Evolutionary conservation across 1,140 invertebrate species (phyloP).

Genomic region (Manduca sexta): DNA sequence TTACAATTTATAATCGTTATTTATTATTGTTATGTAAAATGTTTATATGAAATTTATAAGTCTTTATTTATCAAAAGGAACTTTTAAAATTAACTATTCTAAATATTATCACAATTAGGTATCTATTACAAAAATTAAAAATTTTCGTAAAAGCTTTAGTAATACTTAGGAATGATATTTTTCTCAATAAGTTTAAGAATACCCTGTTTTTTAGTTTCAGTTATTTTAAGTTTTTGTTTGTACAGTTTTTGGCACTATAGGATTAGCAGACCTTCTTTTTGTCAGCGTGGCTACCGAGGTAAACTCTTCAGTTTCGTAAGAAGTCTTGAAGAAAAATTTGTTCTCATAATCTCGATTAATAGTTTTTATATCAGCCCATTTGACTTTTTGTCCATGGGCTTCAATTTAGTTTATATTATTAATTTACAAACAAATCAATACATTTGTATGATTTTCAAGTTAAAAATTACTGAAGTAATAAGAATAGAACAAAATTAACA

Average conservation of each 20-base stretch:
- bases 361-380: constrained; percentile 23
- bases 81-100: no score
- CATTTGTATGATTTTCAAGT: no score
- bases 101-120: no score
- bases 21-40: no score
- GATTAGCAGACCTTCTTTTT: constrained; percentile 6
- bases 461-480: no score
- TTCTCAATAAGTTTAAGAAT: constrained; percentile 26
- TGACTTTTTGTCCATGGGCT: no score
- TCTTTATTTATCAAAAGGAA: no score
- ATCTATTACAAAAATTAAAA: background rate
- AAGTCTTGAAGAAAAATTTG: constrained; percentile 22
- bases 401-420: no score
- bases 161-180: constrained; percentile 25
- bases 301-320: constrained; percentile 16
- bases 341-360: constrained; percentile 13
- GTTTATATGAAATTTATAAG: no score
- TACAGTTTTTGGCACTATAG: constrained; percentile 16
- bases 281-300: constrained; percentile 19
- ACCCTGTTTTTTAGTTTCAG: constrained; percentile 19
- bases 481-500: no score
- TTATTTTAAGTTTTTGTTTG: constrained; percentile 18
- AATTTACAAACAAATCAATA: no score
- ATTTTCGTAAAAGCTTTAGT: constrained; percentile 17
- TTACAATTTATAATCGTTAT: no score